A percentile compares a stretch with the other conserved stretches of the same genome.
Conservation (phyloP, 2,113 vertebrate genomes). For the Struthio camelus region DNA sequence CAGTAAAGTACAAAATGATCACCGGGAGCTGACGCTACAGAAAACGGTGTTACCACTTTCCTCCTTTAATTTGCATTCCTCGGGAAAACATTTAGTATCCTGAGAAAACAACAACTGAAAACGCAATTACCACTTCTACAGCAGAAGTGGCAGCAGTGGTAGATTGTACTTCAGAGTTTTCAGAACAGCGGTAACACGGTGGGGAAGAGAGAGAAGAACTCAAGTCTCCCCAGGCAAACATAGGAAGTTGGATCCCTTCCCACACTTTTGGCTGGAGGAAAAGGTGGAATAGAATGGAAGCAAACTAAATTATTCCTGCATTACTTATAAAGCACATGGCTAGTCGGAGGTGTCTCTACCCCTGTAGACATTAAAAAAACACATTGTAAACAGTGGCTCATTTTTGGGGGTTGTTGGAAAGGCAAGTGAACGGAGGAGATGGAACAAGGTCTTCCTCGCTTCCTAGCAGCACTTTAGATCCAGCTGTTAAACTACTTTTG, state of each 20-base stretch:
- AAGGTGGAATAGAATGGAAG: neutral
- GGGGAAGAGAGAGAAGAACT: neutral
- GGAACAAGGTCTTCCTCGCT: neutral
- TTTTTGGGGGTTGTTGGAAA: neutral
- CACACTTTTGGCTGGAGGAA: neutral
- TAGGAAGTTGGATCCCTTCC: rapidly evolving
- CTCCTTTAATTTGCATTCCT: neutral
- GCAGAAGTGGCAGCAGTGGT: neutral
- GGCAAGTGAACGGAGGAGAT: neutral
- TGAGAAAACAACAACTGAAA: neutral
- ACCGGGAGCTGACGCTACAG: neutral
- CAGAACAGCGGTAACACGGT: neutral
- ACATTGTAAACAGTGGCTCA: neutral
- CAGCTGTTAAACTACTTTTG: neutral
- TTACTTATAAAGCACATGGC: neutral
- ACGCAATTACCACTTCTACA: neutral
- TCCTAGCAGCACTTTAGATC: neutral
- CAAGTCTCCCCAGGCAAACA: neutral
- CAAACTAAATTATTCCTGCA: neutral
- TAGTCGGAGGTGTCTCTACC: neutral
- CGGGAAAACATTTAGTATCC: neutral
- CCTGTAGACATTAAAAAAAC: neutral
- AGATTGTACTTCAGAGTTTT: neutral
- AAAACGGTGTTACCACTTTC: neutral
- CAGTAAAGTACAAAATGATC: neutral